phyloP scores from a whole-genome alignment of 2,797 vertebrate genomes.

The Pantherophis alleghaniensis region DNA sequence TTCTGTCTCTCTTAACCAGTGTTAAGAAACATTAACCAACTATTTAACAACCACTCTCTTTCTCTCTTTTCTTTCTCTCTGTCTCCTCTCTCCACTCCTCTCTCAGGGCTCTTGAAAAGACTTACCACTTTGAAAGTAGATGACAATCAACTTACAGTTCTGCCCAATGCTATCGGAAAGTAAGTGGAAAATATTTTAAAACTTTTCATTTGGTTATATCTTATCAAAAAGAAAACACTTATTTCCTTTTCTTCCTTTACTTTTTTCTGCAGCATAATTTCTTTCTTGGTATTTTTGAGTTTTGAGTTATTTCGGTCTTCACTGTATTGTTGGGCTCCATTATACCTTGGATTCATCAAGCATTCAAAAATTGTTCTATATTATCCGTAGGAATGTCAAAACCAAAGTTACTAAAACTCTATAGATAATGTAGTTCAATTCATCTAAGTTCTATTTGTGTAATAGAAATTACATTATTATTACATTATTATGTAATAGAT shows the following conservation, averaged over 20 bases:
- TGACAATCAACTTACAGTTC: conserved; percentile 97
- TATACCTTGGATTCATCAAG: not conserved
- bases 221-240: not conserved
- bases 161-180: conserved; percentile 97
- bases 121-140: conserved; percentile 96
- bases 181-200: conserved; percentile 69
- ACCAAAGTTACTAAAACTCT: not conserved
- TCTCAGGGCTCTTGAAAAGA: conserved; percentile 92
- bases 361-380: not conserved
- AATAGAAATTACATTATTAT: too few relatives aligned
- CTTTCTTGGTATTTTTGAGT: not conserved
- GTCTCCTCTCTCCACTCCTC: conserved; percentile 35
- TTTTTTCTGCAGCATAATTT: not conserved
- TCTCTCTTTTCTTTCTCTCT: not conserved
- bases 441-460: not conserved
- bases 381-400: not conserved
- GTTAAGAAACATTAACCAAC: not conserved
- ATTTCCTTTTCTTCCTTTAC: not conserved
- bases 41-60: conserved; percentile 33
- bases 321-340: not conserved
- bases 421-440: not conserved
- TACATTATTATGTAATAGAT: too few relatives aligned
- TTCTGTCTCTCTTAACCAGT: not conserved
- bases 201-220: not conserved
- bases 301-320: not conserved